A percentile compares a stretch with the other conserved stretches of the same genome.
Evolutionary conservation across 2,888 invertebrate species (phyloP).

Genomic region (Neoaliturus tenellus): DNA sequence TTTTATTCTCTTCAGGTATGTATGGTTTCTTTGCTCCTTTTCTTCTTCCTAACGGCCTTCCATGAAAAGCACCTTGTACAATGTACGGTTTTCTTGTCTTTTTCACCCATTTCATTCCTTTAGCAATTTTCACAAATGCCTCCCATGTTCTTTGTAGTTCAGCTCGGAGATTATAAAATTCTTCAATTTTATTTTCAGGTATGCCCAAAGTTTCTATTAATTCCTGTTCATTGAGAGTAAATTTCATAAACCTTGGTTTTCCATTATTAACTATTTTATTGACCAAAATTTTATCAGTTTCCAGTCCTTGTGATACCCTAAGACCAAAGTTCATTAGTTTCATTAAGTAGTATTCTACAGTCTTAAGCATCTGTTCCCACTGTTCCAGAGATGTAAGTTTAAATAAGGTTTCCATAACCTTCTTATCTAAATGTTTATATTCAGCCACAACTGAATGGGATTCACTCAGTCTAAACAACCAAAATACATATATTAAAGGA

Average conservation of each 20-base stretch:
- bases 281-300: slow-evolving; percentile 24
- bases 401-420: slow-evolving; percentile 15
- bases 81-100: slow-evolving; percentile 34
- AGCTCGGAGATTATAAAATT: not conserved
- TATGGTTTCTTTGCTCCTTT: slow-evolving; percentile 23
- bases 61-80: slow-evolving; percentile 43
- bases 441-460: slow-evolving; percentile 29
- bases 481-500: not conserved
- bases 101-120: slow-evolving; percentile 20
- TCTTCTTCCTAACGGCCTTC: slow-evolving; percentile 14
- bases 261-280: slow-evolving; percentile 22
- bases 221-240: slow-evolving; percentile 38
- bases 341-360: slow-evolving; percentile 35
- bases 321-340: slow-evolving; percentile 28
- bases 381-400: slow-evolving; percentile 12
- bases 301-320: slow-evolving; percentile 22
- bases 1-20: not conserved
- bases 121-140: slow-evolving; percentile 29
- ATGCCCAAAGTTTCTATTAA: not conserved
- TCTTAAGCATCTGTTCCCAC: slow-evolving; percentile 33
- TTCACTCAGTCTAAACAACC: not conserved
- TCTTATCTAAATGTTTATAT: slow-evolving; percentile 38
- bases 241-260: slow-evolving; percentile 19
- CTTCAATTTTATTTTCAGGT: not conserved
- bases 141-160: slow-evolving; percentile 13